Evolutionary conservation across 2,797 vertebrate genomes (phyloP).

Genomic region (Liasis olivaceus): DNA sequence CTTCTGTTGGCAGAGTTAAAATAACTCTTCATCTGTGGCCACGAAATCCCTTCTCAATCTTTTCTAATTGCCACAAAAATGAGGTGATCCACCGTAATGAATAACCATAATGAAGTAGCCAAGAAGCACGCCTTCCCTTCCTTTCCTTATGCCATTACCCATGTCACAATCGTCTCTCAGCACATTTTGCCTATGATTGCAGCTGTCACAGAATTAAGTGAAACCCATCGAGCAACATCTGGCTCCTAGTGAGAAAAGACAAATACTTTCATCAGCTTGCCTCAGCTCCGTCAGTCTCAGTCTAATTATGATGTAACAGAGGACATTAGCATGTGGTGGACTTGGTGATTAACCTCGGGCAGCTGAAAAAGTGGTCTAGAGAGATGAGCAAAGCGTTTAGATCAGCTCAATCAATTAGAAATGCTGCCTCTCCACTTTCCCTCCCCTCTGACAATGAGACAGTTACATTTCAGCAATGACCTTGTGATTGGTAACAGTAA

Average conservation of each 20-base stretch:
- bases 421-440: constrained; percentile 62
- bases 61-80: constrained; percentile 41
- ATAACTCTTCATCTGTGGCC: constrained; percentile 12
- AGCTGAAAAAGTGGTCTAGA: constrained; percentile 87
- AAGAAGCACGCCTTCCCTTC: constrained; percentile 37
- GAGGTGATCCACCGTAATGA: constrained; percentile 44
- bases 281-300: constrained; percentile 78
- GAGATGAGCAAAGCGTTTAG: constrained; percentile 85
- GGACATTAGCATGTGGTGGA: constrained; percentile 86
- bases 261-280: constrained; percentile 77
- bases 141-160: constrained; percentile 58
- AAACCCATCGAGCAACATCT: constrained; percentile 87
- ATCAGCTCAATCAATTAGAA: constrained; percentile 88
- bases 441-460: constrained; percentile 41
- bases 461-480: constrained; percentile 85
- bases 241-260: constrained; percentile 72
- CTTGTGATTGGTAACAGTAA: constrained; percentile 85
- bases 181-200: constrained; percentile 79
- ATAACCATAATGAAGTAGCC: constrained; percentile 53
- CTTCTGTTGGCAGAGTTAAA: constrained; percentile 5
- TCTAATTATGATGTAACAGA: constrained; percentile 92
- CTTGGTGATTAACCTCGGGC: constrained; percentile 91
- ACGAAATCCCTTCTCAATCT: constrained; percentile 28
- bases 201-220: constrained; percentile 85
- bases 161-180: constrained; percentile 77